These are phyloP conservation scores for Acrobasis consociella DNA, from an alignment of 2,888 invertebrate genomes.

Conservation along the genomic window DNA sequence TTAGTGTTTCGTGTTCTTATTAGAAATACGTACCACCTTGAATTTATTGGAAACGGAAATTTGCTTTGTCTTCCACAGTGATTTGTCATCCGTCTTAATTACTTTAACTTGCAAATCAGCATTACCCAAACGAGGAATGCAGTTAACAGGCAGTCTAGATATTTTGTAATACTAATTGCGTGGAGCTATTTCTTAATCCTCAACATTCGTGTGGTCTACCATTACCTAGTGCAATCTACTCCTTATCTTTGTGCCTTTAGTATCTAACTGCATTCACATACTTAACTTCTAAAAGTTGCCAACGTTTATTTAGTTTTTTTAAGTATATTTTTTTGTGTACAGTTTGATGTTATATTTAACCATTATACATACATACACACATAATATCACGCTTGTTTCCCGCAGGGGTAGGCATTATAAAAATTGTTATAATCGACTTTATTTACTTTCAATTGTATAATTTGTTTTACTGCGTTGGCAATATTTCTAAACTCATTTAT, in stretches of 20 bases:
- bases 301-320: background rate
- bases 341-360: too few species aligned
- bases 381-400: too few species aligned
- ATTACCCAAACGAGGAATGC: constrained; percentile 29
- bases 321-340: too few species aligned
- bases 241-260: background rate
- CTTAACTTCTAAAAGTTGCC: background rate
- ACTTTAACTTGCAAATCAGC: constrained; percentile 23
- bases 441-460: too few species aligned
- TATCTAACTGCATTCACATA: background rate
- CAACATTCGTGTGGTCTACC: background rate
- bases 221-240: background rate
- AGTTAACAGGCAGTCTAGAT: constrained; percentile 32
- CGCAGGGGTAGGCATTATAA: too few species aligned
- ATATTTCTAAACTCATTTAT: too few species aligned
- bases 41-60: constrained; percentile 3
- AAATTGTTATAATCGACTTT: too few species aligned
- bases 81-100: constrained; percentile 17
- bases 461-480: too few species aligned
- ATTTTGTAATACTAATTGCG: constrained; percentile 34
- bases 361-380: too few species aligned
- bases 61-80: constrained; percentile 1
- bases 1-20: background rate
- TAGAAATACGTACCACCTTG: background rate
- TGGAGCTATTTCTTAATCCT: constrained; percentile 22